Base-by-base conservation (phyloP, 2,797 vertebrate genomes). In the Gouania willdenowi region DNA sequence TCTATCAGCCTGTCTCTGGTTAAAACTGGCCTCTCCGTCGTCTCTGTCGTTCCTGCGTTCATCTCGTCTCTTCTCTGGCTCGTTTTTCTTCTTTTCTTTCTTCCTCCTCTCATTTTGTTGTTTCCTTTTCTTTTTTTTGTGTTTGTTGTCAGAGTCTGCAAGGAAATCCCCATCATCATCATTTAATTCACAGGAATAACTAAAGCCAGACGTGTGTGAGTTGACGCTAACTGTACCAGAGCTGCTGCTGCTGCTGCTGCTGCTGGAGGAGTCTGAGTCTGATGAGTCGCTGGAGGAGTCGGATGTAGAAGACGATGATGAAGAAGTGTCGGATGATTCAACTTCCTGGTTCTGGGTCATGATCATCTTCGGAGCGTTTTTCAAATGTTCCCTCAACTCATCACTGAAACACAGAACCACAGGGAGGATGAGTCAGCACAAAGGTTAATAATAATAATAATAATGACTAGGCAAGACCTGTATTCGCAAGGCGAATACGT, bases 351-450 rank as follows among this genome's bases (percentile, higher is more conserved):
- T 95, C 83, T 99, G 94, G 2, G 96, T 93, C 92, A 97, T 92
- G 59, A 98, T 94, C 57, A 98, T 92, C 76, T 98, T 98, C 0
- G 96, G 95, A 19, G 92, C 95, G 4, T 97, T 99, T 85, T 98
- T 98, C 64, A 98, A 82, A 76, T 99, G 95, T 35, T 99, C 96
- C 26, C 96, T 89, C 18, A 99, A 75, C 71, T 98, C 96, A 72
- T 99, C 96, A 37, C 95, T 99, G 46, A 25, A 4, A 41, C 11
- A 37, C 12, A 37, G 34, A 41, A n/a, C n/a, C n/a, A n/a, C n/a
- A n/a, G n/a, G n/a, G n/a, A n/a, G n/a, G n/a, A n/a, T n/a, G n/a
- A n/a, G n/a, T n/a, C n/a, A n/a, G n/a, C n/a, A n/a, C n/a, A n/a
- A n/a, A n/a, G n/a, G n/a, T n/a, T n/a, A n/a, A n/a, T n/a, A n/a